A percentile compares a stretch with the other conserved stretches of the same genome.
These are phyloP conservation scores for Oreortyx pictus DNA, from an alignment of 2,797 vertebrate genomes.

Conservation along the genomic window DNA sequence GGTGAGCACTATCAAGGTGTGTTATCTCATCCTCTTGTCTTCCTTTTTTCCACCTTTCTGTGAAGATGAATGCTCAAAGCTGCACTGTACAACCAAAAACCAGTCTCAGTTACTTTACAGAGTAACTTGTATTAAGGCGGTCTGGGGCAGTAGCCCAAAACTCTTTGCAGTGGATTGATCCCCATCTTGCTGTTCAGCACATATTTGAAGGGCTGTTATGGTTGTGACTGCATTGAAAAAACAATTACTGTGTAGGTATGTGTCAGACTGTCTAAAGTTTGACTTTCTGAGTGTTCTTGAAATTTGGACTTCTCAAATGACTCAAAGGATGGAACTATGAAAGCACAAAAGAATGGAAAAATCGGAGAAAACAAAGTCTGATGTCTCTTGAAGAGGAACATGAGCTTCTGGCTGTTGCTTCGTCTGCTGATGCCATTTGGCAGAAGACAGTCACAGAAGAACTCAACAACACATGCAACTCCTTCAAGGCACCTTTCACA, in stretches of 20 bases:
- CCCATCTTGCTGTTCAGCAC: neutral
- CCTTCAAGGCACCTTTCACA: neutral
- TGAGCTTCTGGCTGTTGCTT: slow-evolving; percentile 15
- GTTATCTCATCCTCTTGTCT: neutral
- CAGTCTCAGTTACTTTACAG: neutral
- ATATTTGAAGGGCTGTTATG: neutral
- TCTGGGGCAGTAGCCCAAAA: rapidly evolving
- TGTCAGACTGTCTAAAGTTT: neutral
- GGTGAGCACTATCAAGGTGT: neutral
- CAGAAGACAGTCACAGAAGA: neutral
- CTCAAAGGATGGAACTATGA: slow-evolving; percentile 10
- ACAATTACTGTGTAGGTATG: neutral
- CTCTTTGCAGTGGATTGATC: neutral
- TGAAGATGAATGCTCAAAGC: neutral
- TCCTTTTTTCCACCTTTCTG: neutral
- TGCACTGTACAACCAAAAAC: neutral
- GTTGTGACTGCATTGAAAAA: neutral
- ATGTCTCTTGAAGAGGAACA: slow-evolving; percentile 17
- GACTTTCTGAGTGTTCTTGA: neutral
- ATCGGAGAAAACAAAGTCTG: slow-evolving; percentile 9
- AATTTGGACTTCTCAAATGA: neutral
- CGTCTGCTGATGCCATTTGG: neutral
- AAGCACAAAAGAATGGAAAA: slow-evolving; percentile 42
- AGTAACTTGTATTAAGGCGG: neutral
- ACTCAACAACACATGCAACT: rapidly evolving